phyloP scores from a whole-genome alignment of 2,797 vertebrate species.

The Psittacula derbiana region DNA sequence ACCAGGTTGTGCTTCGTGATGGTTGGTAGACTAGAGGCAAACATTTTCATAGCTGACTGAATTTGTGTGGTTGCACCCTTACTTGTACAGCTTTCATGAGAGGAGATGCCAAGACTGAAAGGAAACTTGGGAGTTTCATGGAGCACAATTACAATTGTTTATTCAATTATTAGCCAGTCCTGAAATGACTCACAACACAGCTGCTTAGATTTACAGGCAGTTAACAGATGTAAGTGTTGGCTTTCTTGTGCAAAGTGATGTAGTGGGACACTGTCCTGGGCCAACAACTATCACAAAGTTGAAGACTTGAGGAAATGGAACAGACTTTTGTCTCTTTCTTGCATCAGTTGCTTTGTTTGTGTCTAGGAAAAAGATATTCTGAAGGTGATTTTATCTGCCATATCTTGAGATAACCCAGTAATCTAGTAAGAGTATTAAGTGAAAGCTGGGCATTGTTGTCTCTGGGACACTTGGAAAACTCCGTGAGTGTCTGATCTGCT shows the following conservation, averaged over 20 bases:
- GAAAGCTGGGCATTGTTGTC: background rate
- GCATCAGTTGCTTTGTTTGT: background rate
- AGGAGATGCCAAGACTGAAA: conserved; percentile 8
- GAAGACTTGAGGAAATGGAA: conserved; percentile 2
- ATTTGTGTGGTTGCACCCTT: background rate
- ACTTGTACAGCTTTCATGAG: background rate
- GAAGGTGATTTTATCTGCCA: conserved; percentile 5
- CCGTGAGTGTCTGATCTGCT: background rate
- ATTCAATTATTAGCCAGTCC: conserved; percentile 53
- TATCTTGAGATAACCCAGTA: background rate
- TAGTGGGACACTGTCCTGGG: conserved; percentile 31
- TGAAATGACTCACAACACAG: conserved; percentile 66
- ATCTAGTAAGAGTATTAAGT: background rate
- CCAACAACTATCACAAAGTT: background rate
- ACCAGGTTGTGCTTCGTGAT: background rate
- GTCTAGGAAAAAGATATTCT: background rate
- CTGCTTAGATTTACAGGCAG: conserved; percentile 66
- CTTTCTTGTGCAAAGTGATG: conserved; percentile 57
- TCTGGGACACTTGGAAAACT: background rate
- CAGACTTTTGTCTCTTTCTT: background rate
- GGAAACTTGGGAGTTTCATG: background rate
- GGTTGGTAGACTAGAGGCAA: background rate
- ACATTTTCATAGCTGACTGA: background rate
- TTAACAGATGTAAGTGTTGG: conserved; percentile 59
- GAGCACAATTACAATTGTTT: conserved; percentile 52